A percentile compares a stretch with the other conserved stretches of the same genome.
These are phyloP conservation scores for Eurytemora carolleeae DNA, from an alignment of 1,140 invertebrate genomes.

Conservation along the genomic window DNA sequence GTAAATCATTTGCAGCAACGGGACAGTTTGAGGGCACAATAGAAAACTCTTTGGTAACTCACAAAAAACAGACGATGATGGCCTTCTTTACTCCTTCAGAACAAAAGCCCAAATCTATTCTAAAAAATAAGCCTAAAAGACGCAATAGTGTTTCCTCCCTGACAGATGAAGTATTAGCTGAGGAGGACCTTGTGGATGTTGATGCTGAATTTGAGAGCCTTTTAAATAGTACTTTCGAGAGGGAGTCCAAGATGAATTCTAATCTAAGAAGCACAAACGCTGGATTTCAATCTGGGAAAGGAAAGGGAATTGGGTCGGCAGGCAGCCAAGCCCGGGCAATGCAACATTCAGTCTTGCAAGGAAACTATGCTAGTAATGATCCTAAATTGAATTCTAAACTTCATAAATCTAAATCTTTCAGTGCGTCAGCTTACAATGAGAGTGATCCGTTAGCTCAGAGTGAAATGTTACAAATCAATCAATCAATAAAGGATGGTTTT, in stretches of 20 bases:
- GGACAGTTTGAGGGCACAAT: slow-evolving; percentile 13
- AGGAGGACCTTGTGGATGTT: slow-evolving; percentile 10
- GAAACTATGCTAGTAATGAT: not conserved
- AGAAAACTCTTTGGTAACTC: not conserved
- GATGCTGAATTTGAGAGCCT: slow-evolving; percentile 10
- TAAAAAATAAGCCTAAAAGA: not conserved
- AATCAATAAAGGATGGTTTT: not conserved
- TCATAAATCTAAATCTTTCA: not conserved
- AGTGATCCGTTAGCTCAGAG: not conserved
- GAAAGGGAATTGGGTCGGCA: not conserved
- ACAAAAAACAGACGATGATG: slow-evolving; percentile 9
- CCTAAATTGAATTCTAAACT: too few species aligned
- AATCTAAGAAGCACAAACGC: not conserved
- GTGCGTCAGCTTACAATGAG: not conserved
- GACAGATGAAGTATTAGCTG: slow-evolving; percentile 7
- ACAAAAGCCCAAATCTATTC: not conserved
- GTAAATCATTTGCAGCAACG: slow-evolving; percentile 7
- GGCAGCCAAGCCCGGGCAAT: not conserved
- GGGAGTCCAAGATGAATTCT: not conserved
- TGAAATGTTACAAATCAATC: not conserved
- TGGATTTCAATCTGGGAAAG: not conserved
- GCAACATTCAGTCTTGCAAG: not conserved
- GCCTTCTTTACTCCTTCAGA: slow-evolving; percentile 5
- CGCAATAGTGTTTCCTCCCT: slow-evolving; percentile 1
- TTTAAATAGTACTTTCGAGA: not conserved